Percentiles rank a stretch among this genome's conserved stretches.
phyloP scores from a whole-genome alignment of 1,140 invertebrate genomes.

The Portunus trituberculatus region DNA sequence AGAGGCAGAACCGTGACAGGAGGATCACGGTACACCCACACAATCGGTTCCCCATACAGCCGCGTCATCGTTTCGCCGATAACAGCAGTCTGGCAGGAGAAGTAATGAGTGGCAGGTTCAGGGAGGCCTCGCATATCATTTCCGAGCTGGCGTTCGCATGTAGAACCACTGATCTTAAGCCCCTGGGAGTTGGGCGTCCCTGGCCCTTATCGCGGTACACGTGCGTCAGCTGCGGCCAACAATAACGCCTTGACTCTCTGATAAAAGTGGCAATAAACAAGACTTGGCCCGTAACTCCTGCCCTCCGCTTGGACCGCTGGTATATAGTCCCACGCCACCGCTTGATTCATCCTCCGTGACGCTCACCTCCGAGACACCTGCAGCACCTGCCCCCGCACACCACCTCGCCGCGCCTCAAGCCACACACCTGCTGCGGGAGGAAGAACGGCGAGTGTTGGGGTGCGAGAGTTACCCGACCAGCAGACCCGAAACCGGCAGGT shows the following conservation, averaged over 20 bases:
- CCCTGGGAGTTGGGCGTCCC: not conserved
- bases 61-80: too few species aligned
- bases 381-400: slow-evolving; percentile 31
- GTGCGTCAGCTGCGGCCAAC: not conserved
- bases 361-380: slow-evolving; percentile 2
- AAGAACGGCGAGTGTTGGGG: not conserved
- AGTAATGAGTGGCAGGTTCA: too few species aligned
- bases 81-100: too few species aligned
- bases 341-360: not conserved
- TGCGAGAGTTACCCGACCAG: not conserved
- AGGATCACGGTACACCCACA: too few species aligned
- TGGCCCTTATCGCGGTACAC: not conserved
- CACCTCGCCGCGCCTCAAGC: not conserved
- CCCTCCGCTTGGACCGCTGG: not conserved
- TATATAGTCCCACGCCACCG: not conserved
- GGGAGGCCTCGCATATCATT: too few species aligned
- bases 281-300: not conserved
- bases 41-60: too few species aligned
- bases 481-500: not conserved
- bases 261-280: slow-evolving; percentile 10
- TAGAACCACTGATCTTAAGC: not conserved
- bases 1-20: too few species aligned
- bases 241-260: slow-evolving; percentile 11
- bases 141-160: not conserved
- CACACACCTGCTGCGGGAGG: slow-evolving; percentile 15